A percentile compares a stretch with the other conserved stretches of the same genome.
These are phyloP conservation scores for Neofelis nebulosa DNA, from an alignment of 2,113 vertebrate species.

Conservation along the genomic window DNA sequence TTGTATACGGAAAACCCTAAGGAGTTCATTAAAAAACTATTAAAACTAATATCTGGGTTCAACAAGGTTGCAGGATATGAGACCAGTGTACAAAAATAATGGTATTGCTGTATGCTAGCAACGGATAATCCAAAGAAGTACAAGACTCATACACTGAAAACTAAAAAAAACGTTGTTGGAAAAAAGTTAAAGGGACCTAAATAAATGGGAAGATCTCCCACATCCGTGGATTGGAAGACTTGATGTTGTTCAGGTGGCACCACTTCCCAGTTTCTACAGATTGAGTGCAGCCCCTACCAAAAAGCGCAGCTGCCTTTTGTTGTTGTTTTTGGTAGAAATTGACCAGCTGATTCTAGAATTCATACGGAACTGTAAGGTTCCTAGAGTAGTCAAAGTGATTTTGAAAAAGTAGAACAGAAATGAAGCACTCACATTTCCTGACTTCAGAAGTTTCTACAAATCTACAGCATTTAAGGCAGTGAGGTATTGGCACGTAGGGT, in stretches of 20 bases:
- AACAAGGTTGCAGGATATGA: not conserved
- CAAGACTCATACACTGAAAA: not conserved
- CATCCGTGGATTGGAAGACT: not conserved
- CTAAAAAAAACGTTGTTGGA: not conserved
- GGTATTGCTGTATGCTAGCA: not conserved
- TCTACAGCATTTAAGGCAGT: not conserved
- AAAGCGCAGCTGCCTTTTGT: not conserved
- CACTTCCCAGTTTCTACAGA: not conserved
- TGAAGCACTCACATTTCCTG: not conserved
- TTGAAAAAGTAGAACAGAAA: not conserved
- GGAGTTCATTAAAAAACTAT: not conserved
- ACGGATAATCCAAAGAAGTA: not conserved
- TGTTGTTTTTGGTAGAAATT: not conserved
- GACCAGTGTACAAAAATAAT: not conserved
- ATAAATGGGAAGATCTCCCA: not conserved
- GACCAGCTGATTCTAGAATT: not conserved
- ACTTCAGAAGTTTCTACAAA: not conserved
- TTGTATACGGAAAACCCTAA: not conserved
- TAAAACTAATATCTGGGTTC: not conserved
- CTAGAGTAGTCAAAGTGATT: not conserved
- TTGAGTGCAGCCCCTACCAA: not conserved
- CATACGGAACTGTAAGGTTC: not conserved
- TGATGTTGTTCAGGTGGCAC: not conserved
- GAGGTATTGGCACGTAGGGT: not conserved
- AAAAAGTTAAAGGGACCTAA: not conserved